phyloP scores from a whole-genome alignment of 2,888 invertebrate species.

The Callyntrura guangdongensis region DNA sequence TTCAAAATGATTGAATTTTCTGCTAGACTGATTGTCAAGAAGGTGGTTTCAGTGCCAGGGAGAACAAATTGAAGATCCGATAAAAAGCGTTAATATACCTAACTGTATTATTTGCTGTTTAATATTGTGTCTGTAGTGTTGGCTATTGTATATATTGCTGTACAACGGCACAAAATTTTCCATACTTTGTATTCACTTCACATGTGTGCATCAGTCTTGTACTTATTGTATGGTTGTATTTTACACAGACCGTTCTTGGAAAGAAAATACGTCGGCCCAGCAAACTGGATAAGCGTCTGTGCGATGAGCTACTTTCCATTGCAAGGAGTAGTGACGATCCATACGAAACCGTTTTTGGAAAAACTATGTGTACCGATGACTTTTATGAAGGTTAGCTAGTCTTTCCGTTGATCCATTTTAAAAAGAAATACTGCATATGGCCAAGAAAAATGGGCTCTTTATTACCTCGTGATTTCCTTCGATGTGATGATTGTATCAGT shows the following conservation, averaged over 20 bases:
- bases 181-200: too few relatives aligned
- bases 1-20: constrained; percentile 12
- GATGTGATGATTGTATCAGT: not conserved
- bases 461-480: too few relatives aligned
- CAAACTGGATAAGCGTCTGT: constrained; percentile 93
- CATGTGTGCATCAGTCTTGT: too few relatives aligned
- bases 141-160: too few relatives aligned
- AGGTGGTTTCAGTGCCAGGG: not conserved
- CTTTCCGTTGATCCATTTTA: constrained; percentile 29
- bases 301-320: constrained; percentile 92
- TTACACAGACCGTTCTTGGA: constrained; percentile 92
- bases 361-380: constrained; percentile 98
- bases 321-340: constrained; percentile 91
- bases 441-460: too few relatives aligned
- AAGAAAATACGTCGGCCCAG: constrained; percentile 93
- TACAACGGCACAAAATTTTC: too few relatives aligned
- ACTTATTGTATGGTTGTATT: too few relatives aligned
- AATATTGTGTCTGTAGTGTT: too few relatives aligned
- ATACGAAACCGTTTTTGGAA: constrained; percentile 95
- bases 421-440: too few relatives aligned
- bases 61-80: too few relatives aligned
- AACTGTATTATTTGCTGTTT: too few relatives aligned
- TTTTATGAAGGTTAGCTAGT: constrained; percentile 96
- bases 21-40: not conserved
- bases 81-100: too few relatives aligned